These are phyloP conservation scores for Ceyx cyanopectus DNA, from an alignment of 2,113 vertebrate genomes.

Conservation along the genomic window DNA sequence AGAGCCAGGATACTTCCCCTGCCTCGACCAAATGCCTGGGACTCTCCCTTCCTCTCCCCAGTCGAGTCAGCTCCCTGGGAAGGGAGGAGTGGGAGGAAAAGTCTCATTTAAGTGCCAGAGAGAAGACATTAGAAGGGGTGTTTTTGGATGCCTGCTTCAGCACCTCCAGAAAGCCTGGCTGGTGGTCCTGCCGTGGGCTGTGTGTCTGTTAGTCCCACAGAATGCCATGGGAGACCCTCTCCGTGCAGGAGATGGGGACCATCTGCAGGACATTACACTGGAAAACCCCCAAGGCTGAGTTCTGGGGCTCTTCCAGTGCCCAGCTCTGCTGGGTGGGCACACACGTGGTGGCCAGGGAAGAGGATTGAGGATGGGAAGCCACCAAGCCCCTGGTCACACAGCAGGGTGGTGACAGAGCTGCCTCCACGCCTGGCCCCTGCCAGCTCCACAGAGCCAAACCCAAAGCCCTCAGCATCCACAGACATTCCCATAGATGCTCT, in stretches of 20 bases:
- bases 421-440: accelerated
- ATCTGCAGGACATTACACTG: accelerated
- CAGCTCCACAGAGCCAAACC: accelerated
- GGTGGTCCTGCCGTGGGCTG: neutral
- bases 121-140: neutral
- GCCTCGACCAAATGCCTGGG: neutral
- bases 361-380: neutral
- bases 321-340: neutral
- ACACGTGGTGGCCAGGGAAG: neutral
- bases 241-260: neutral
- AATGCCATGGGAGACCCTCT: neutral
- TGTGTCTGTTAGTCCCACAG: accelerated
- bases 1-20: neutral
- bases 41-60: constrained; percentile 16
- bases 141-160: neutral
- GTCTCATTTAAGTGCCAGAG: neutral
- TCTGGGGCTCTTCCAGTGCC: neutral
- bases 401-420: neutral
- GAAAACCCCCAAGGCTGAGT: accelerated
- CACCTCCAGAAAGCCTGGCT: accelerated
- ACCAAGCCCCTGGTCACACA: neutral
- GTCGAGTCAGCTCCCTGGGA: neutral
- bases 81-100: neutral
- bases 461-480: accelerated
- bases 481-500: neutral